Conservation (phyloP, 2,888 invertebrate species). For the Zelleria hepariella region DNA sequence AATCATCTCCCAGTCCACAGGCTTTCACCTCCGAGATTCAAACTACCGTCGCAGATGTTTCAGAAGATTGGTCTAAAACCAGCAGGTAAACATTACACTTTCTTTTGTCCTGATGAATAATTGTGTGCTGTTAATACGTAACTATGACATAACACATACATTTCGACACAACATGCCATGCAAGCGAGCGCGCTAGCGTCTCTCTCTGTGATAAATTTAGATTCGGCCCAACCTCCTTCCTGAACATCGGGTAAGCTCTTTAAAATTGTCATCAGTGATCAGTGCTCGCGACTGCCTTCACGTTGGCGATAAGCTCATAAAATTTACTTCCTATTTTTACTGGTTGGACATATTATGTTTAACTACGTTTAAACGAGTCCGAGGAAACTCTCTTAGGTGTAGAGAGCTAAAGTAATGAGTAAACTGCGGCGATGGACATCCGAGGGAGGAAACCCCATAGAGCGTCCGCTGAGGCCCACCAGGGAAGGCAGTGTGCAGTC, state of each 20-base stretch:
- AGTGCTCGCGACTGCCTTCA: constrained; percentile 67
- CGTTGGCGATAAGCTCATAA: constrained; percentile 61
- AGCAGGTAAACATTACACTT: constrained; percentile 47
- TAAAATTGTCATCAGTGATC: constrained; percentile 68
- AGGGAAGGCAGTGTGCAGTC: constrained; percentile 80
- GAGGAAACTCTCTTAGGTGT: background rate
- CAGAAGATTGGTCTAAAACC: constrained; percentile 61
- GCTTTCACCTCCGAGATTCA: background rate
- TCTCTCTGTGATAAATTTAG: constrained; percentile 65
- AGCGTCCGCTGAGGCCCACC: constrained; percentile 76
- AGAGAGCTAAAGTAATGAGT: constrained; percentile 35
- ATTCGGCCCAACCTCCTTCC: constrained; percentile 51
- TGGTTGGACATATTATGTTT: background rate
- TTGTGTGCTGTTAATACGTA: background rate
- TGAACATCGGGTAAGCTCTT: constrained; percentile 64
- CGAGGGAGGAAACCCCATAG: constrained; percentile 75
- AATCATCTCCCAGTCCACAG: constrained; percentile 51
- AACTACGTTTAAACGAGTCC: background rate
- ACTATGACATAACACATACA: constrained; percentile 38
- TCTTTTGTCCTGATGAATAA: background rate
- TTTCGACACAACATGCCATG: constrained; percentile 55
- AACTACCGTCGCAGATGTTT: constrained; percentile 28
- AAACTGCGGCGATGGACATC: constrained; percentile 76
- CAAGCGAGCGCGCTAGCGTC: constrained; percentile 65
- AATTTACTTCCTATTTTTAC: constrained; percentile 48